Evolutionary conservation across 2,797 vertebrate genomes (phyloP), one percentile per base, ranked within the genome.

Genomic region (Channallabes apus): DNA sequence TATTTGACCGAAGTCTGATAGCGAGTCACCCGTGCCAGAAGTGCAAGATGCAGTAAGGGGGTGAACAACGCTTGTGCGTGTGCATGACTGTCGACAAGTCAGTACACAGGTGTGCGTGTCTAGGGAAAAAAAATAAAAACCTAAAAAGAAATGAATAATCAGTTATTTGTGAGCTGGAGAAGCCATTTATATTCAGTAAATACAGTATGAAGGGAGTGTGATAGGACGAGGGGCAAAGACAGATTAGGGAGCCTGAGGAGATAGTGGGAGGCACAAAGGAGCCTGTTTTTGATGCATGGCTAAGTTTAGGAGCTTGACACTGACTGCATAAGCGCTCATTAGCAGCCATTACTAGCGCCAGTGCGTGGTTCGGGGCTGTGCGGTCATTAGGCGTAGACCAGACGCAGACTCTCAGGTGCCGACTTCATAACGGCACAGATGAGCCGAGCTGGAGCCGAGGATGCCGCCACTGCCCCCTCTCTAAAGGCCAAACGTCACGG

Each of bases 401-500:
- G 51, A 41, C 3, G 27, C 35, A 51, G 29, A 29, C 29, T 41
- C 81, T 27, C 7, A 6, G 32, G 71, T 29, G 76, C 81, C 81
- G 71, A 58, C 64, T 71, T 58, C 22, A 59, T 69, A 46, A n/a
- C 61, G 72, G 80, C 54, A 62, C 85, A 24, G 71, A 64, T 22
- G 85, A 79, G 80, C 82, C 27, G 71, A 41, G 71, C 51, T 17
- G 32, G 38, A 68, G 62, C 46, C 6, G 18, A 46, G 32, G 41
- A 61, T 27, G 2, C 17, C 3, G 35, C 6, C 71, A 4, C 64
- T 29, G 82, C 54, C 17, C 20, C 27, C 35, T 76, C 56, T 87
- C 76, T 83, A 87, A 88, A 88, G 82, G 80, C 64, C 85, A 86
- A 80, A 41, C 46, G 71, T 71, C 79, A 72, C 79, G 65, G 18